A percentile compares a stretch with the other conserved stretches of the same genome.
phyloP scores from a whole-genome alignment of 2,888 invertebrate genomes.

The Plebejus melissa region DNA sequence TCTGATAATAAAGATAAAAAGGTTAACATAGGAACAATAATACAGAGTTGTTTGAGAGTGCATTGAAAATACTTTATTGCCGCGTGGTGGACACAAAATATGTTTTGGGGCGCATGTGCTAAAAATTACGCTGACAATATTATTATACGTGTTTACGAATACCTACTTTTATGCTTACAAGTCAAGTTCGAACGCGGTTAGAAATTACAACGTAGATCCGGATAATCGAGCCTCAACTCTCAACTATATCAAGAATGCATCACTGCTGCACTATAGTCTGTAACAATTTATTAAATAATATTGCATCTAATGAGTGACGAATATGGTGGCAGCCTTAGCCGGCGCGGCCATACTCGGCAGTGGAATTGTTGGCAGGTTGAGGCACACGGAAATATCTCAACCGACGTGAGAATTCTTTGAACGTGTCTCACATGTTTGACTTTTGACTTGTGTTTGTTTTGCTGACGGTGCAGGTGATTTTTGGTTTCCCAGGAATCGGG shows the following conservation, averaged over 20 bases:
- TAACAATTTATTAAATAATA: conserved; percentile 4
- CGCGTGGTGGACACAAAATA: no score
- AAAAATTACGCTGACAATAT: no score
- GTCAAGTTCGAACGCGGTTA: no score
- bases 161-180: no score
- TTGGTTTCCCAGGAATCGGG: neutral
- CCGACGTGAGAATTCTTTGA: conserved; percentile 17
- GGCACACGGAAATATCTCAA: conserved; percentile 16
- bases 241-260: neutral
- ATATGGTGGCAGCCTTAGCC: conserved; percentile 15
- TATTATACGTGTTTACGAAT: no score
- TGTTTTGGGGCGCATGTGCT: no score
- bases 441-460: conserved; percentile 5
- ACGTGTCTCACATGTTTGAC: conserved; percentile 11
- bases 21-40: no score
- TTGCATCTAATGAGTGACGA: conserved; percentile 14
- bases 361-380: conserved; percentile 8
- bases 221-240: neutral
- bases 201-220: neutral
- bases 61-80: no score
- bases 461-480: neutral
- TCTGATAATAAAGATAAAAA: no score
- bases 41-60: no score
- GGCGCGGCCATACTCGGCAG: neutral
- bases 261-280: neutral